phyloP scores from a whole-genome alignment of 1,140 invertebrate species.

The Pseudomyrmex dendroicus region DNA sequence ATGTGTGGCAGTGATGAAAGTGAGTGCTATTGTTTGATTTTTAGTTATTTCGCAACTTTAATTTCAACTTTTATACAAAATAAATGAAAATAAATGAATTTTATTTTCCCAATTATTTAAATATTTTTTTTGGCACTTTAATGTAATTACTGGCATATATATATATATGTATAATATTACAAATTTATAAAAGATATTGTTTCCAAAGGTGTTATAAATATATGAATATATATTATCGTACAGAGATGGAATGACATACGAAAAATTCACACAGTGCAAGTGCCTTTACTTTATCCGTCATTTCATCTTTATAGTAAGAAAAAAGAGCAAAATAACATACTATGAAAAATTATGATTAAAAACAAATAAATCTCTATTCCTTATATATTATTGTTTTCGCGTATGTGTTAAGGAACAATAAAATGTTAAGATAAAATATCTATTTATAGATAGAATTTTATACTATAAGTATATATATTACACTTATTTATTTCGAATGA shows the following conservation, averaged over 20 bases:
- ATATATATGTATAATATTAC: too few species aligned
- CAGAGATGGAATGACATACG: slow-evolving; percentile 30
- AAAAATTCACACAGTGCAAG: slow-evolving; percentile 61
- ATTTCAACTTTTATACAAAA: too few species aligned
- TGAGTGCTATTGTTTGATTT: too few species aligned
- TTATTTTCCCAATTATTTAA: too few species aligned
- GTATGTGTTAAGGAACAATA: slow-evolving; percentile 3
- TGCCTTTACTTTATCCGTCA: slow-evolving; percentile 64
- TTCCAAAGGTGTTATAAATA: background rate
- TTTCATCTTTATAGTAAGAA: slow-evolving; percentile 37
- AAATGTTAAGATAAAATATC: slow-evolving; percentile 18
- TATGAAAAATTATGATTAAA: slow-evolving; percentile 5
- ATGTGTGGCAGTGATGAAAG: too few species aligned
- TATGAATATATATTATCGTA: slow-evolving; percentile 9
- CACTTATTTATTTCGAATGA: slow-evolving; percentile 16
- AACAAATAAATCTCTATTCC: slow-evolving; percentile 46
- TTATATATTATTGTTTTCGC: slow-evolving; percentile 1
- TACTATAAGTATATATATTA: background rate
- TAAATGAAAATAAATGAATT: too few species aligned
- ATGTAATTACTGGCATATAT: too few species aligned
- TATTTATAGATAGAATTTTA: slow-evolving; percentile 7
- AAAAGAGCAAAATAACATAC: slow-evolving; percentile 13
- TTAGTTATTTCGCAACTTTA: too few species aligned
- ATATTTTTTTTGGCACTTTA: too few species aligned
- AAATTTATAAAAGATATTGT: too few species aligned